Conservation (phyloP, 2,888 invertebrate species). For the Andrena marginata region DNA sequence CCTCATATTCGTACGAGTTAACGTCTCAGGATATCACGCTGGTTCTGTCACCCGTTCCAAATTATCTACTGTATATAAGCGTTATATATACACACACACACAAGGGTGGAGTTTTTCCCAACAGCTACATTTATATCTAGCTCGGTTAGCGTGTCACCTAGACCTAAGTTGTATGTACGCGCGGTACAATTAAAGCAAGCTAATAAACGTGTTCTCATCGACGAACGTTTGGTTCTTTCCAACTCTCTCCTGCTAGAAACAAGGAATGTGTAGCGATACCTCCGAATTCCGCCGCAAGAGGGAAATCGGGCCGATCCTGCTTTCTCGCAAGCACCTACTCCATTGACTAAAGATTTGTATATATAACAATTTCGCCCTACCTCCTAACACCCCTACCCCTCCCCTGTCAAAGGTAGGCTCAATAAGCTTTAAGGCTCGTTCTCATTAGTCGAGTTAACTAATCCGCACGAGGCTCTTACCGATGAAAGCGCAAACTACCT, state of each 20-base stretch:
- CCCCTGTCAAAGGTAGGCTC: too few species aligned
- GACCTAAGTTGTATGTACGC: constrained; percentile 80
- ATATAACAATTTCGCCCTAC: too few species aligned
- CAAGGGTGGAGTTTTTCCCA: constrained; percentile 57
- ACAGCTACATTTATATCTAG: constrained; percentile 56
- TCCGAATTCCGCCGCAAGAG: too few species aligned
- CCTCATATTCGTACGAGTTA: constrained; percentile 67
- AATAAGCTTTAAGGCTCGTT: too few species aligned
- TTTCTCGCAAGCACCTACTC: too few species aligned
- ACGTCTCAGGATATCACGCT: constrained; percentile 74
- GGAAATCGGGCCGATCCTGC: too few species aligned
- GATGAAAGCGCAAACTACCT: too few species aligned
- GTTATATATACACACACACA: constrained; percentile 45
- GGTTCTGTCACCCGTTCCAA: constrained; percentile 37
- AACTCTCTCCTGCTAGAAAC: neutral
- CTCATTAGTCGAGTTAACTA: too few species aligned
- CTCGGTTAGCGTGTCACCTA: constrained; percentile 60
- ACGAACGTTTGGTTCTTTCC: neutral
- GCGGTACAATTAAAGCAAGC: constrained; percentile 74
- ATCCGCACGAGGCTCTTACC: too few species aligned
- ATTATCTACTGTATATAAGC: constrained; percentile 66
- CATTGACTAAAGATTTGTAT: too few species aligned
- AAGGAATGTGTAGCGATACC: neutral
- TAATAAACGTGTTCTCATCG: constrained; percentile 54
- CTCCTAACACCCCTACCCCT: too few species aligned